Evolutionary conservation across 2,113 vertebrate genomes (phyloP).

Genomic region (Eubucco bourcierii): DNA sequence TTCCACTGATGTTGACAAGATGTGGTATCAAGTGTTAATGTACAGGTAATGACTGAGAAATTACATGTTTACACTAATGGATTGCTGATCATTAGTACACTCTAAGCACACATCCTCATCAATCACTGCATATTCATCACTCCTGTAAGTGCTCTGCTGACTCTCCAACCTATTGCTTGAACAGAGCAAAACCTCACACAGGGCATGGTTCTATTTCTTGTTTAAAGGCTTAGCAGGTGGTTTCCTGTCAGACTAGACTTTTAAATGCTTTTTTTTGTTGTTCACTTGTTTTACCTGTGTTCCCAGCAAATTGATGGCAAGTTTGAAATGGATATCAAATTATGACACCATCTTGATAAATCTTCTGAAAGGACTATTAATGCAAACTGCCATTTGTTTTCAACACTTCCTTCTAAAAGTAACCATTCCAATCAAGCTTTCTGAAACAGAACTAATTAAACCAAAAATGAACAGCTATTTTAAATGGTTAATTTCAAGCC

Average conservation of each 20-base stretch:
- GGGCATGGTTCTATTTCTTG: neutral
- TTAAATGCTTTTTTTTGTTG: neutral
- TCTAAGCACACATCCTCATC: neutral
- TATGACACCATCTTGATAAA: neutral
- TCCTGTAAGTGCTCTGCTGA: neutral
- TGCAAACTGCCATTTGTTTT: neutral
- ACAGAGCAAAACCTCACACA: neutral
- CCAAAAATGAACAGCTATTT: neutral
- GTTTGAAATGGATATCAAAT: neutral
- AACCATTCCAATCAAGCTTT: neutral
- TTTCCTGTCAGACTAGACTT: neutral
- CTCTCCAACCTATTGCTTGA: neutral
- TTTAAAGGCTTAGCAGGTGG: neutral
- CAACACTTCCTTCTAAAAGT: neutral
- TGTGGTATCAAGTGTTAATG: neutral
- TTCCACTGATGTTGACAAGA: neutral
- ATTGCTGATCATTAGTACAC: constrained; percentile 15
- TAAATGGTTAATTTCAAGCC: neutral
- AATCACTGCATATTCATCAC: neutral
- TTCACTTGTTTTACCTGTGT: neutral
- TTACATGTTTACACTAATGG: constrained; percentile 27
- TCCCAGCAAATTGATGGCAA: neutral
- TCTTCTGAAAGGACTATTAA: neutral
- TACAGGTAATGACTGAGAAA: constrained; percentile 28
- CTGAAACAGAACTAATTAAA: neutral